Conservation (phyloP, 2,888 invertebrate species). For the Eulithis prunata region DNA sequence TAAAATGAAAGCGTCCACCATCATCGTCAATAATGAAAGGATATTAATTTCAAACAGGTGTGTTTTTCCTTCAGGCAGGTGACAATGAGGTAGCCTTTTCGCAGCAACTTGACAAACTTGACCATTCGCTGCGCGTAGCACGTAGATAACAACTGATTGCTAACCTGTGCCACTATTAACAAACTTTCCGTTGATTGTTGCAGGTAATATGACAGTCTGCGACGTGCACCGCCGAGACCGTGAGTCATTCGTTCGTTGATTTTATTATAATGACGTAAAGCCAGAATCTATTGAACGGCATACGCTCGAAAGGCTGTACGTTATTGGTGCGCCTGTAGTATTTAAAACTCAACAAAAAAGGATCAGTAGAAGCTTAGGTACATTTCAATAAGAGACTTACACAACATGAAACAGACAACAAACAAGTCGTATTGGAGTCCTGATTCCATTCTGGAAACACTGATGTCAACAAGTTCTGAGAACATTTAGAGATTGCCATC, state of each 20-base stretch:
- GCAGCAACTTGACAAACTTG: constrained; percentile 17
- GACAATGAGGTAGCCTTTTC: constrained; percentile 20
- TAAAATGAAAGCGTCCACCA: not conserved
- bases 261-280: constrained; percentile 40
- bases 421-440: not conserved
- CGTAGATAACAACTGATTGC: constrained; percentile 22
- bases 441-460: constrained; percentile 1
- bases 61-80: not conserved
- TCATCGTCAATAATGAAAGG: not conserved
- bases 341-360: no score
- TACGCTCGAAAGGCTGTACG: not conserved
- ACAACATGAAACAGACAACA: no score
- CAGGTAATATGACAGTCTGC: constrained; percentile 79
- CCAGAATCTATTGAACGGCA: constrained; percentile 20
- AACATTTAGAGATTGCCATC: not conserved
- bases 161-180: constrained; percentile 40
- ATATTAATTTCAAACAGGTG: constrained; percentile 4
- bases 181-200: constrained; percentile 63
- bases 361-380: no score
- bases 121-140: constrained; percentile 29
- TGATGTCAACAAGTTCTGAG: constrained; percentile 2
- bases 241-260: constrained; percentile 70
- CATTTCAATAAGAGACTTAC: no score
- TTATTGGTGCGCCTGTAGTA: constrained; percentile 14
- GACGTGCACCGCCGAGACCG: constrained; percentile 66